These are phyloP conservation scores for Pilophorus perplexus DNA, from an alignment of 2,888 invertebrate species.

Conservation along the genomic window DNA sequence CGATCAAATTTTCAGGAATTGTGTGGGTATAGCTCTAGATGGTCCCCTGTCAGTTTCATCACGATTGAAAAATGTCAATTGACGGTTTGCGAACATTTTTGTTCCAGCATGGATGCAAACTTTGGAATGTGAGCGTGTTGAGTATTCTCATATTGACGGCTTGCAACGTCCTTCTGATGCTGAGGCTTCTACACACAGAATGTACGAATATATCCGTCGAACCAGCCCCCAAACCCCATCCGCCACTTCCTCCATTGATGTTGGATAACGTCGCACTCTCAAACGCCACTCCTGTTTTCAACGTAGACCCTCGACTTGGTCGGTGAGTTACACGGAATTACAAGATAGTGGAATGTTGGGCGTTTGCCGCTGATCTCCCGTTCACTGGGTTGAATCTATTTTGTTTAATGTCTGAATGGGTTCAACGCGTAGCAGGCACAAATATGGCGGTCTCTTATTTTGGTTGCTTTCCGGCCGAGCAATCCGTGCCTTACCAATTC, in stretches of 20 bases:
- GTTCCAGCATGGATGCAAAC: conserved; percentile 58
- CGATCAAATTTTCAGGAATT: no score
- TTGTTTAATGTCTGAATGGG: no score
- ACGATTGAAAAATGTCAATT: background rate
- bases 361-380: no score
- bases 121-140: conserved; percentile 67
- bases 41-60: no score
- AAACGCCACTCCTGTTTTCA: conserved; percentile 50
- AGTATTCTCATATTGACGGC: conserved; percentile 64
- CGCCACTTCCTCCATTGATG: conserved; percentile 41
- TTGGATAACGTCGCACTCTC: conserved; percentile 40
- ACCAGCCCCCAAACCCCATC: conserved; percentile 42
- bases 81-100: background rate
- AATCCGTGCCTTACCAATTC: no score
- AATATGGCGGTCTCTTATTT: no score
- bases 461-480: no score
- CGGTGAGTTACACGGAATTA: background rate
- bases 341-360: no score
- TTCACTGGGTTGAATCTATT: no score
- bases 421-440: no score
- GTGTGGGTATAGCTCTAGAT: no score
- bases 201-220: conserved; percentile 51
- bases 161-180: conserved; percentile 62
- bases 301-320: conserved; percentile 65
- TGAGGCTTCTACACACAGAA: conserved; percentile 58